phyloP scores from a whole-genome alignment of 2,113 vertebrate genomes.

The Rhinichthys klamathensis region DNA sequence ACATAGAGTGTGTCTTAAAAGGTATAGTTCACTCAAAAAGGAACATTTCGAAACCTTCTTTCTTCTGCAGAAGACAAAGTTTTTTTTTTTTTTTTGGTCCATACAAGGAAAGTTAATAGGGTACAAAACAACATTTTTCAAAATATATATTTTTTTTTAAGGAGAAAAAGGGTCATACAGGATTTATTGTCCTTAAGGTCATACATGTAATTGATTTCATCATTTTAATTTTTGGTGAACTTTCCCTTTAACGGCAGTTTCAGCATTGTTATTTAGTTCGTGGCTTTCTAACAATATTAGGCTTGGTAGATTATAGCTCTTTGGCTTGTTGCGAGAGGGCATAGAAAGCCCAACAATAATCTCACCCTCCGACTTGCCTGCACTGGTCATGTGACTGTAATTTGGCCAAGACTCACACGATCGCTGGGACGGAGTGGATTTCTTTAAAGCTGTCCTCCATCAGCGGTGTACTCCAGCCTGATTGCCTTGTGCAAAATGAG shows the following conservation, averaged over 20 bases:
- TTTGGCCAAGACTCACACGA: conserved; percentile 36
- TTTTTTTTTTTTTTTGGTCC: background rate
- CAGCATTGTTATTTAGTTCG: conserved; percentile 12
- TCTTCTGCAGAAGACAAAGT: background rate
- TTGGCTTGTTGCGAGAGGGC: conserved; percentile 15
- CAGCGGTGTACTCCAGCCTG: conserved; percentile 50
- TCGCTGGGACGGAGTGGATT: conserved; percentile 31
- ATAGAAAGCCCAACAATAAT: conserved; percentile 38
- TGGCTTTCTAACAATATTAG: conserved; percentile 38
- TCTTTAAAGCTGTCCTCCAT: conserved; percentile 51
- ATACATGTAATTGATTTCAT: background rate
- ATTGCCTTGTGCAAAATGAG: conserved; percentile 49
- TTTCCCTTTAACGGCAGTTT: conserved; percentile 18
- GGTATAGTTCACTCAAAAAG: background rate
- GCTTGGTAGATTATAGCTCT: conserved; percentile 26
- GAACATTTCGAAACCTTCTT: background rate
- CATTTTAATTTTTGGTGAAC: background rate
- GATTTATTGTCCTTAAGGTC: too few relatives aligned
- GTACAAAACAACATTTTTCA: background rate
- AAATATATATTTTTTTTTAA: background rate
- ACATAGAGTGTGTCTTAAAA: background rate
- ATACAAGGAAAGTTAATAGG: background rate
- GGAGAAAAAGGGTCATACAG: background rate
- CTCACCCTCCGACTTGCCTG: conserved; percentile 10
- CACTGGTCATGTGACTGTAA: conserved; percentile 44